Evolutionary conservation across 92 coral and sea anemone genomes (phyloP), one percentile per base, ranked within the genome.

Genomic region (Pocillopora meandrina): DNA sequence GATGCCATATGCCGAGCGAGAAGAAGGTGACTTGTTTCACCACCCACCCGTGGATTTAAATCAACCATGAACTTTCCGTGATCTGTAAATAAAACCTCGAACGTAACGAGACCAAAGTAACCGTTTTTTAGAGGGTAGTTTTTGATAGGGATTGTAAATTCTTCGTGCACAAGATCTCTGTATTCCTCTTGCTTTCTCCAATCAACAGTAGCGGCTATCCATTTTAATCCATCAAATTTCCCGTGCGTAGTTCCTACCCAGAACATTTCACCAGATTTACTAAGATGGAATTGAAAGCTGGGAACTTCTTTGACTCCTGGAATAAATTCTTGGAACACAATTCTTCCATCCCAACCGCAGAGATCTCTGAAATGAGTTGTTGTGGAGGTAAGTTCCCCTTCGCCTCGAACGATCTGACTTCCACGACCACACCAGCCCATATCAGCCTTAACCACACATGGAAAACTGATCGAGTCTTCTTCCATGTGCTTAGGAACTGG

Each of bases 81-180:
- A 52, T 84, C 77, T 23, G 78, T 80, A 23, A 67, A 10, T 60
- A 90, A 52, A 55, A 85, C 69, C 65, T 90, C 92, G 21, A 66
- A 90, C 16, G 66, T 84, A 19, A 86, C 86, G 5, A 85, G 13
- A 18, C 92, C 92, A 76, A 80, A 90, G 70, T 85, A 90, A n/a
- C 87, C 92, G 17, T 69, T 36, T 31, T 76, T 61, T 35, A 60
- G 78, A 20, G 81, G 84, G 69, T 78, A 89, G 1, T 69, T 80
- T n/a, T 47, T 58, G 63, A 90, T 71, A 8, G 92, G 92, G 17
- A 85, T 14, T 16, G 82, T 86, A 74, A 89, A 89, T n/a, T 85
- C 79, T 2, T 89, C 90, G 33, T 71, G 69, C 12, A 86, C 75
- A 0, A 68, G 70, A 63, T 75, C 12, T 82, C 63, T 69, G 26